Base-by-base conservation (phyloP, 2,888 invertebrate species). In the Himalopsyche kuldschensis region DNA sequence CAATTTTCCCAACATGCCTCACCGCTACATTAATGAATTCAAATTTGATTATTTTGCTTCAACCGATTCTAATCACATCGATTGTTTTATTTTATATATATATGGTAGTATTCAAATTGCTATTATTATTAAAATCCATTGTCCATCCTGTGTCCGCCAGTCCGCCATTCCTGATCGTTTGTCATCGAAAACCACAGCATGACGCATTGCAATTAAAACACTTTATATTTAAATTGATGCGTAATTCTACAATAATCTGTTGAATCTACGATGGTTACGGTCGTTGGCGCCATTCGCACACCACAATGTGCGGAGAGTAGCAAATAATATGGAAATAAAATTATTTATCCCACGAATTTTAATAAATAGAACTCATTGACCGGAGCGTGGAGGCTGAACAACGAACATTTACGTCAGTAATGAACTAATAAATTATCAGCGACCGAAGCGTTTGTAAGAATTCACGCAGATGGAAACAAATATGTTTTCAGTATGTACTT, bases 131-230 rank as follows among this genome's bases (percentile, higher is more conserved):
- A 69, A 69, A 41, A 69, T 27, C 69, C 27, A 69, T 69, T 69
- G 69, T 69, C 69, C 27, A 69, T 27, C 69, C 27, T 27, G 24
- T 30, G 69, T 30, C 27, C 27, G 24, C 24, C 27, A 63, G 11
- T 4, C 69, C 27, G 69, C 69, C 69, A 69, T 69, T 69, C 69
- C 30, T 69, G 69, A 27, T 69, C 27, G 69, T 69, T 69, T 69
- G 69, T 69, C 69, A 69, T 69, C 27, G 69, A 69, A 69, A 69
- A 69, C 69, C 69, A 69, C 69, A 69, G 27, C 69, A 69, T 69
- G 69, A 69, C 69, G 69, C 69, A 69, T 69, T 69, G 69, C 69
- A 69, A 69, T 69, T 69, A 69, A 69, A 69, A 69, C 69, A 69
- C 69, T 69, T 27, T 15, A 69, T 30, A 69, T 69, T 69, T 69